A percentile compares a stretch with the other conserved stretches of the same genome.
Conservation (phyloP, 2,888 invertebrate species). For the Stenodera caucasica region DNA sequence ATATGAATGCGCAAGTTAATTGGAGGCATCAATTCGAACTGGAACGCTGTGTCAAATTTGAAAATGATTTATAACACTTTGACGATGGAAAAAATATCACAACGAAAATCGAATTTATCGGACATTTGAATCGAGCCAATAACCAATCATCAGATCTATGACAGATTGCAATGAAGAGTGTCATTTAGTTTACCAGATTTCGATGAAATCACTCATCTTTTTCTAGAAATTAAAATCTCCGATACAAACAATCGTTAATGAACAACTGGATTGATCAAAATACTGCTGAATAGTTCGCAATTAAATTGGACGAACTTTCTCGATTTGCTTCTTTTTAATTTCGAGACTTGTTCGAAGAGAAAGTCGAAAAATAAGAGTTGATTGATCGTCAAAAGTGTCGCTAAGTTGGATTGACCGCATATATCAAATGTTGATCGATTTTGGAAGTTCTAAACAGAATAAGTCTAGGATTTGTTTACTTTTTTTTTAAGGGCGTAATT, state of each 20-base stretch:
- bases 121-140: not conserved
- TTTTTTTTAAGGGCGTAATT: not conserved
- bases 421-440: not conserved
- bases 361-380: not conserved
- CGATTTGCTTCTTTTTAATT: not conserved
- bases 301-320: not conserved
- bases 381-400: not conserved
- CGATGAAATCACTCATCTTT: not conserved
- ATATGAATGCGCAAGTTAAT: not conserved
- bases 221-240: not conserved
- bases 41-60: not conserved
- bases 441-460: not conserved
- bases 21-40: not conserved
- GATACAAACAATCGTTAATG: not conserved
- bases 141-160: not conserved
- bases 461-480: not conserved
- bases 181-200: not conserved
- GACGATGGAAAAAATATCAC: not conserved
- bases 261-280: not conserved
- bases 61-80: not conserved
- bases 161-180: not conserved
- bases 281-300: not conserved
- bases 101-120: not conserved
- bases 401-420: not conserved
- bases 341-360: not conserved